Conservation (phyloP, 2,888 invertebrate genomes). For the Troilus luridus region DNA sequence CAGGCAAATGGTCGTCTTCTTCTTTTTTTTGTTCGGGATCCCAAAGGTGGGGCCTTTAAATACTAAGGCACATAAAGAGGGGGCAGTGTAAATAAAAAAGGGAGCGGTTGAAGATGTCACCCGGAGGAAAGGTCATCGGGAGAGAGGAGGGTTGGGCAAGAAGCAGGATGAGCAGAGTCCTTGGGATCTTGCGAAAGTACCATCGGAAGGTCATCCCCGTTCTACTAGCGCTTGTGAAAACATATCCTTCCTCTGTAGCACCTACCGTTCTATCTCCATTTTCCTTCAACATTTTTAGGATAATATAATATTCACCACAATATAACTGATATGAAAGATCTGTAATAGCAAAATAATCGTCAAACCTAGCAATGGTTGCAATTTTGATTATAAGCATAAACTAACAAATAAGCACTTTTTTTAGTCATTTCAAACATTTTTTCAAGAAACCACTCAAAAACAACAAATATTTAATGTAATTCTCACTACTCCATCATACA, state of each 20-base stretch:
- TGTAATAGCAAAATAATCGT: not conserved
- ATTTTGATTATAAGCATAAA: not conserved
- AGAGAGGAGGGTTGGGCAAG: slow-evolving; percentile 53
- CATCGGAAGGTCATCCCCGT: slow-evolving; percentile 40
- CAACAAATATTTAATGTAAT: too few species aligned
- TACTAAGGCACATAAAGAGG: not conserved
- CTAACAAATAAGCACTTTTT: not conserved
- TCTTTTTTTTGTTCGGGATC: not conserved
- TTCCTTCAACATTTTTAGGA: not conserved
- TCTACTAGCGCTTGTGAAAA: slow-evolving; percentile 50
- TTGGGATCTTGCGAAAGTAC: slow-evolving; percentile 14
- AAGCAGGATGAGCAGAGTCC: slow-evolving; percentile 46
- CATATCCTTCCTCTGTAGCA: not conserved
- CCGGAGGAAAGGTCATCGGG: slow-evolving; percentile 47
- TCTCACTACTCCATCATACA: too few species aligned
- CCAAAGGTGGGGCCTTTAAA: not conserved
- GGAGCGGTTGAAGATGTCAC: slow-evolving; percentile 55
- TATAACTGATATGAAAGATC: not conserved
- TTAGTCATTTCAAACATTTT: too few species aligned
- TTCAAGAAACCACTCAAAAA: too few species aligned
- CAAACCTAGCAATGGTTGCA: not conserved
- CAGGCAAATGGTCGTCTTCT: not conserved
- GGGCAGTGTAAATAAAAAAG: slow-evolving; percentile 42
- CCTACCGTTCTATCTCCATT: slow-evolving; percentile 11
- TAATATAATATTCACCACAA: too few species aligned